Evolutionary conservation across 2,113 vertebrate species (phyloP).

Genomic region (Naja naja): DNA sequence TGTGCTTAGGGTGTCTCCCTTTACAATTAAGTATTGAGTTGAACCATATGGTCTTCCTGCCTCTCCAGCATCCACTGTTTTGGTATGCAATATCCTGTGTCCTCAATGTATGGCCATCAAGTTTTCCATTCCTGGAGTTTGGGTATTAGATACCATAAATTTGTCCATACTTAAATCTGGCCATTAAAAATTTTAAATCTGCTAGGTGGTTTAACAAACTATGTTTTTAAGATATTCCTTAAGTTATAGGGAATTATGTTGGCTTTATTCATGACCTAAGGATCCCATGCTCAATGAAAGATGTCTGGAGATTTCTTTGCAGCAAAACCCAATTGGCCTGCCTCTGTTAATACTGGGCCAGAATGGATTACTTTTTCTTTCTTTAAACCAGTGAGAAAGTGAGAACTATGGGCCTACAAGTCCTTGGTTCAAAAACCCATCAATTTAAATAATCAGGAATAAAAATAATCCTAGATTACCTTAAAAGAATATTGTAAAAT

Average conservation of each 20-base stretch:
- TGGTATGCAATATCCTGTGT: background rate
- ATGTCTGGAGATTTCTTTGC: background rate
- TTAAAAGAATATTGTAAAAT: background rate
- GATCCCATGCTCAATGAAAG: background rate
- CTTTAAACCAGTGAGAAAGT: background rate
- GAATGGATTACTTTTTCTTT: background rate
- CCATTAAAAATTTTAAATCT: background rate
- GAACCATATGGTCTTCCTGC: background rate
- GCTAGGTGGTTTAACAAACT: background rate
- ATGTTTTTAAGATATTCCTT: background rate
- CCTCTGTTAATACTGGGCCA: background rate
- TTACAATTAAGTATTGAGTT: background rate
- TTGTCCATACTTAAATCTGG: background rate
- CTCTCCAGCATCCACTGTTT: background rate
- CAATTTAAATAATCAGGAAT: background rate
- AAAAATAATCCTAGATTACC: background rate
- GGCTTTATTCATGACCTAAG: background rate
- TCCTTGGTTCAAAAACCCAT: background rate
- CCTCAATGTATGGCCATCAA: background rate
- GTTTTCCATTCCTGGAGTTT: background rate
- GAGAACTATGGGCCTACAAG: background rate
- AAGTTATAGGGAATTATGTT: background rate
- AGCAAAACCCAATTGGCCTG: background rate
- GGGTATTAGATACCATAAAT: background rate
- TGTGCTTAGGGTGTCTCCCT: background rate